phyloP scores from a whole-genome alignment of 2,888 invertebrate genomes.

The Volucella bombylans region DNA sequence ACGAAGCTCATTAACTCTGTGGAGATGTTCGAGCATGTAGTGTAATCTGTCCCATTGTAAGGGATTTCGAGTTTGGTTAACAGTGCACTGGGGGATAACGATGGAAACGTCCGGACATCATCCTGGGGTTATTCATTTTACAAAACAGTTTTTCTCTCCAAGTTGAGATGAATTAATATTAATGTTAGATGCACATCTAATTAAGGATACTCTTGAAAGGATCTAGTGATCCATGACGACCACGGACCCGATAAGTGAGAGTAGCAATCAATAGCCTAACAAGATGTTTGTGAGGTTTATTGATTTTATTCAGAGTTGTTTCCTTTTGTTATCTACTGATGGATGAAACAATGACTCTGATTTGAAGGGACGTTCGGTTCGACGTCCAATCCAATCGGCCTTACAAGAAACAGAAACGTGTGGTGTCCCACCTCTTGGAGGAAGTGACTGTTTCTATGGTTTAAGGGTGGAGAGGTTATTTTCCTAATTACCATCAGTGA shows the following conservation, averaged over 20 bases:
- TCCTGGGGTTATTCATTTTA: too few relatives aligned
- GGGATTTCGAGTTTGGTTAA: conserved; percentile 41
- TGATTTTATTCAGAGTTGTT: neutral
- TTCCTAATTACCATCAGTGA: too few relatives aligned
- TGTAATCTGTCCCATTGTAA: conserved; percentile 42
- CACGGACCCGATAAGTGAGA: neutral
- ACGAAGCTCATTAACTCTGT: conserved; percentile 51
- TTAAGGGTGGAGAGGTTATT: too few relatives aligned
- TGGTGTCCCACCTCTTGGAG: too few relatives aligned
- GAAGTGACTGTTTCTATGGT: too few relatives aligned
- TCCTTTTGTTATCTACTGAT: neutral
- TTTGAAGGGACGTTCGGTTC: too few relatives aligned
- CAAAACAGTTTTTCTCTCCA: too few relatives aligned
- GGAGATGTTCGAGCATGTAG: neutral
- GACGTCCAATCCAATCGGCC: too few relatives aligned
- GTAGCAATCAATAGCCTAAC: conserved; percentile 1
- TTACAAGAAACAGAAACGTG: too few relatives aligned
- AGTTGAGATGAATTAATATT: neutral
- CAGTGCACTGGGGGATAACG: neutral
- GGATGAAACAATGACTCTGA: neutral
- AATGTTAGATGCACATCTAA: neutral
- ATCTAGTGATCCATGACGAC: neutral
- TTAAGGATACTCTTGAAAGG: conserved; percentile 1
- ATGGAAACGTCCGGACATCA: too few relatives aligned
- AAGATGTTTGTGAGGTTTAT: conserved; percentile 10